Evolutionary conservation across 2,113 vertebrate species (phyloP).

Genomic region (Sapajus apella): DNA sequence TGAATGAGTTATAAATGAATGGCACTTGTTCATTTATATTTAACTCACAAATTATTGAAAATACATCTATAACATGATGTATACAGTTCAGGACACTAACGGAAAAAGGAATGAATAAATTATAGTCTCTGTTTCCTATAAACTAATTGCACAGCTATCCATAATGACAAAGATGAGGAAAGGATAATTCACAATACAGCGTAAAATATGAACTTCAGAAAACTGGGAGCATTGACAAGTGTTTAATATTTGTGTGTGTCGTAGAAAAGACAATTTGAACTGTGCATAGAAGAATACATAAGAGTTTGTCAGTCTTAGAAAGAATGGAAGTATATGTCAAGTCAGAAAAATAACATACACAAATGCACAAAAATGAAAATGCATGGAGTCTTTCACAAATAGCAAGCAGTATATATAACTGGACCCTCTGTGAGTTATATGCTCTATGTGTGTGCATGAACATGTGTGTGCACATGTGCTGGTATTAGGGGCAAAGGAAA

Average conservation of each 20-base stretch:
- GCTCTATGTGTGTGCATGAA: fast-evolving
- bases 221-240: neutral
- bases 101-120: neutral
- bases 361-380: neutral
- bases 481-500: neutral
- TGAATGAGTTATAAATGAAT: neutral
- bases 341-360: neutral
- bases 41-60: neutral
- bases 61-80: neutral
- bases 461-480: fast-evolving
- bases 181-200: neutral
- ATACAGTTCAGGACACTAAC: neutral
- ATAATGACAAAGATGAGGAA: neutral
- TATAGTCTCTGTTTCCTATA: neutral
- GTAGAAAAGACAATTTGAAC: neutral
- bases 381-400: neutral
- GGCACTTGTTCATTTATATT: neutral
- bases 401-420: neutral
- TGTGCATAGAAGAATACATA: neutral
- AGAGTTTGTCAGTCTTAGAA: neutral
- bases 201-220: neutral
- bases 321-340: neutral
- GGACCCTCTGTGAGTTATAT: neutral
- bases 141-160: neutral
- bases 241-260: neutral